Conservation (phyloP, 2,888 invertebrate genomes). For the Drosophila kanekoi region DNA sequence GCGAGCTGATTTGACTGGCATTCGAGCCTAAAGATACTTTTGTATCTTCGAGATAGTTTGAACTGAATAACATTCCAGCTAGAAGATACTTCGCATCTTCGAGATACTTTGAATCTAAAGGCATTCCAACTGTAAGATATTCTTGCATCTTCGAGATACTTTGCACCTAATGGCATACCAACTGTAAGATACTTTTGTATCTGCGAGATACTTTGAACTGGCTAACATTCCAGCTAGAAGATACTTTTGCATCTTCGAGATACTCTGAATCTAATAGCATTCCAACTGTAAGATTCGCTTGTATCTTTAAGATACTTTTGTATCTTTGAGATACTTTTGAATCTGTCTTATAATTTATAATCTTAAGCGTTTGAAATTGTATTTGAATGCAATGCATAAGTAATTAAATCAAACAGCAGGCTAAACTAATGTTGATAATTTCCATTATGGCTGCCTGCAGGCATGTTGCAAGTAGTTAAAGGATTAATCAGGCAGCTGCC, state of each 20-base stretch:
- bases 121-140: neutral
- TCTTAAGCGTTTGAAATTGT: neutral
- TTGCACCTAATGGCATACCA: no score
- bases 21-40: neutral
- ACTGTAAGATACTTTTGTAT: neutral
- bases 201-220: no score
- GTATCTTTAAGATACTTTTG: neutral
- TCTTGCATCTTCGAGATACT: neutral
- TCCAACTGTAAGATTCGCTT: neutral
- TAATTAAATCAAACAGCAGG: slow-evolving; percentile 40
- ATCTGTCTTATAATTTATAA: neutral
- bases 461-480: slow-evolving; percentile 23
- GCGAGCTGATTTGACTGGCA: neutral
- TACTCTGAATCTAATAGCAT: neutral
- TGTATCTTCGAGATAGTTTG: no score
- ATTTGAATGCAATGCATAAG: slow-evolving; percentile 18
- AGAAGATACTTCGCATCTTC: neutral
- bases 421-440: slow-evolving; percentile 41
- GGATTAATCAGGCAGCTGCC: slow-evolving; percentile 49
- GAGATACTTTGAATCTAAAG: no score
- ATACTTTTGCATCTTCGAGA: neutral
- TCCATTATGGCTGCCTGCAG: slow-evolving; percentile 37
- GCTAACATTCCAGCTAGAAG: no score
- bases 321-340: neutral
- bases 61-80: neutral